phyloP scores from a whole-genome alignment of 2,888 invertebrate genomes.

The Zygothrica quintamaculata region DNA sequence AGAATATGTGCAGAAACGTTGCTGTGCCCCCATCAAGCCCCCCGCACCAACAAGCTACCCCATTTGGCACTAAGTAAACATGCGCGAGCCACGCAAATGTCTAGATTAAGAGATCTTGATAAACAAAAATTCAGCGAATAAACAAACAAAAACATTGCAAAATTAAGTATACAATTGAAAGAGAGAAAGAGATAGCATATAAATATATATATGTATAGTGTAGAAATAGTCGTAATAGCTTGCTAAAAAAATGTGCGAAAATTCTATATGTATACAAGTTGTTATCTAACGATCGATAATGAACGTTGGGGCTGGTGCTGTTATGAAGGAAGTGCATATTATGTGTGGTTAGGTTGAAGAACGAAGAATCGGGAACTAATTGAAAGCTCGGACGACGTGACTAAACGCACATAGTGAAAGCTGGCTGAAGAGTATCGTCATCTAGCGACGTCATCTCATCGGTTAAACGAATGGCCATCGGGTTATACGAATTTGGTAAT shows the following conservation, averaged over 20 bases:
- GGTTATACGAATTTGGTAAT: too few relatives aligned
- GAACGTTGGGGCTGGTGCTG: conserved; percentile 17
- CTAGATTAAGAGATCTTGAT: conserved; percentile 67
- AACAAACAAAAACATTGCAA: conserved; percentile 65
- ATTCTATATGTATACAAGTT: too few relatives aligned
- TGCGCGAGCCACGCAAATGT: conserved; percentile 2
- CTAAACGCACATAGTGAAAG: conserved; percentile 65
- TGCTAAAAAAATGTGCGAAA: conserved; percentile 50
- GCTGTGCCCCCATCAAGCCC: background rate
- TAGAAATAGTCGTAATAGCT: conserved; percentile 30
- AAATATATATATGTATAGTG: background rate
- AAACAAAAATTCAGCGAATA: conserved; percentile 59
- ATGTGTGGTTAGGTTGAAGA: background rate
- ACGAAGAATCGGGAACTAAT: background rate
- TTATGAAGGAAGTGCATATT: conserved; percentile 54
- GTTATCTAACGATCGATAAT: conserved; percentile 75
- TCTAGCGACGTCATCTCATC: background rate
- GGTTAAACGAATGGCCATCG: background rate
- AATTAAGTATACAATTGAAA: too few relatives aligned
- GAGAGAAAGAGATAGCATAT: too few relatives aligned
- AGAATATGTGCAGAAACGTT: too few relatives aligned
- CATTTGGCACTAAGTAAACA: too few relatives aligned
- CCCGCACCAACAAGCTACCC: background rate
- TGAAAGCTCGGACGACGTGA: conserved; percentile 61
- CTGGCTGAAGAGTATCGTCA: conserved; percentile 24